Conservation (phyloP, 2,888 invertebrate genomes). For the Galeruca laticollis region DNA sequence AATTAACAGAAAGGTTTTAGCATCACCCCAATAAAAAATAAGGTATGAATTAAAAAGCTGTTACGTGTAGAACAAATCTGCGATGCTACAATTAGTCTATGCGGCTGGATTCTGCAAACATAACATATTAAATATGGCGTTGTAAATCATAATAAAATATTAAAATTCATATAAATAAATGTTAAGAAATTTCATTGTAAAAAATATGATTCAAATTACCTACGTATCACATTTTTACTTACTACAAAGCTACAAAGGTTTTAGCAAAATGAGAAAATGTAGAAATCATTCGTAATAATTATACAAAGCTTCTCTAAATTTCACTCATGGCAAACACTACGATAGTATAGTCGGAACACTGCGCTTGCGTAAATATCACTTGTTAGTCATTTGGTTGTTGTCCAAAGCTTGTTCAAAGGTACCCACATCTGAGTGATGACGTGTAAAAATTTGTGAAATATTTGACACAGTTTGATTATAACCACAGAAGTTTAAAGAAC, state of each 20-base stretch:
- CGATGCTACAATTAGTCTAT: conserved; percentile 66
- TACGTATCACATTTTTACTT: conserved; percentile 60
- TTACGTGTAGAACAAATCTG: conserved; percentile 65
- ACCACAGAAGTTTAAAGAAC: no score
- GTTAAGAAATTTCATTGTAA: conserved; percentile 50
- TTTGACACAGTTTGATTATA: neutral
- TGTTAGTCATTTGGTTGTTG: conserved; percentile 46
- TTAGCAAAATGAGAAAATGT: conserved; percentile 57
- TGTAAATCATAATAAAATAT: conserved; percentile 53
- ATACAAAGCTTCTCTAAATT: conserved; percentile 57
- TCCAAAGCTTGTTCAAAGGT: conserved; percentile 46
- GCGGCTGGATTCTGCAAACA: conserved; percentile 66
- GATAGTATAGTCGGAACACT: conserved; percentile 49
- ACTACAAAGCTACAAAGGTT: conserved; percentile 63
- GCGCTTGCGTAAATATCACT: conserved; percentile 42
- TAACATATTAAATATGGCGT: conserved; percentile 65
- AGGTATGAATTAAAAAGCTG: conserved; percentile 59
- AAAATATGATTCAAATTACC: conserved; percentile 53
- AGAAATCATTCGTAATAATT: conserved; percentile 55
- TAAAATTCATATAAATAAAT: conserved; percentile 48
- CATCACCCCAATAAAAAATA: conserved; percentile 28
- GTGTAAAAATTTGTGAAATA: conserved; percentile 3
- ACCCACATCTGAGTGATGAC: conserved; percentile 14
- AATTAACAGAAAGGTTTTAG: neutral
- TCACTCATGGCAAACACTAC: conserved; percentile 58